These are phyloP conservation scores for Colius striatus DNA, from an alignment of 2,113 vertebrate genomes.

Conservation along the genomic window DNA sequence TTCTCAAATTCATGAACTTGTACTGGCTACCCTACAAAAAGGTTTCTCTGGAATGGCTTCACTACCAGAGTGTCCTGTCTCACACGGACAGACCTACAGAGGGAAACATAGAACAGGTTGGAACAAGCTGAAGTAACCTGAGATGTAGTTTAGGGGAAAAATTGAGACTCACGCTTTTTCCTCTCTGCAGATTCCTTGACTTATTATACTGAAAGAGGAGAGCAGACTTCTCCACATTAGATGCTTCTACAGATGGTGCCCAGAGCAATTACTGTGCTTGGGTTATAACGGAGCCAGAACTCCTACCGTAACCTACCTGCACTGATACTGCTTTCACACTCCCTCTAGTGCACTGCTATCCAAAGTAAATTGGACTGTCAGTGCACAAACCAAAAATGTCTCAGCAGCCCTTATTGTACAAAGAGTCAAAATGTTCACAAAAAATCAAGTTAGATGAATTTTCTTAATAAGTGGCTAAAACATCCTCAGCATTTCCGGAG, in stretches of 20 bases:
- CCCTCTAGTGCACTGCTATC: not conserved
- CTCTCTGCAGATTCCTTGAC: not conserved
- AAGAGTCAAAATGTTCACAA: constrained; percentile 51
- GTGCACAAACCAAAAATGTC: constrained; percentile 7
- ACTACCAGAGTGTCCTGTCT: not conserved
- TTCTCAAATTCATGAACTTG: not conserved
- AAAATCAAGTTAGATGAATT: constrained; percentile 72
- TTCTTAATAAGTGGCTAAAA: constrained; percentile 80
- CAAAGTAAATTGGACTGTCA: not conserved
- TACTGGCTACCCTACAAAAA: not conserved
- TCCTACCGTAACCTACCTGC: not conserved
- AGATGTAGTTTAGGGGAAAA: not conserved
- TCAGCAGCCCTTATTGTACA: constrained; percentile 24
- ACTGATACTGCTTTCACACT: not conserved
- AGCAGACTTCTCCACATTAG: not conserved
- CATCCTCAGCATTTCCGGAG: constrained; percentile 69
- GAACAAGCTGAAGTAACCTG: not conserved
- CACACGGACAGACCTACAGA: not conserved
- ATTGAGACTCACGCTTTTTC: not conserved
- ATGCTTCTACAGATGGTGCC: not conserved
- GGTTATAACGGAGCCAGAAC: not conserved
- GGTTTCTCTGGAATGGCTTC: not conserved
- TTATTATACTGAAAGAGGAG: not conserved
- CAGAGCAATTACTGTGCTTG: not conserved
- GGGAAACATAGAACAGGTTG: not conserved